Base-by-base conservation (phyloP, 2,888 invertebrate genomes). In the Synergus umbraculus region DNA sequence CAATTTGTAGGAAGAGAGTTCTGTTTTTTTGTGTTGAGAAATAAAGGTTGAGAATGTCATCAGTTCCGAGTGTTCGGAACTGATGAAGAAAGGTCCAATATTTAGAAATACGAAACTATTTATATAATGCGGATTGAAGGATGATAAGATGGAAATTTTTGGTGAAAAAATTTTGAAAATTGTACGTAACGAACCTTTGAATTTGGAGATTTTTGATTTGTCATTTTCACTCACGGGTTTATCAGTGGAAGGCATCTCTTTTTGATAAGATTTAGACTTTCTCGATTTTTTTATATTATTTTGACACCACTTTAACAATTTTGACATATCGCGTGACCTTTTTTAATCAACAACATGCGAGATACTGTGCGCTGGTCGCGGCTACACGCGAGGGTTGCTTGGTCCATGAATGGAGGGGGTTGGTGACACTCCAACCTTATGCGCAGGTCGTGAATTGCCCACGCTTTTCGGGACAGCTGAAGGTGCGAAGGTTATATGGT, bases 301-400 rank as follows among this genome's bases (percentile, higher is more conserved):
- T 15, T 29, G 37, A 73, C 49, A 73, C 37, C 41, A 73, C 54
- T 73, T 73, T 9, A 10, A 37, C 54, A 73, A 37, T n/a, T 73
- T 73, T 15, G 73, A 49, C 54, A 73, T 73, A 13, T 54, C 73
- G 73, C 54, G 54, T 73, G 73, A 73, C 29, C 73, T 18, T 73
- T 73, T 73, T 54, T 81, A 81, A 81, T 77, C 84, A 84, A 86
- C 85, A 87, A 86, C 87, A 85, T 84, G 85, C 83, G 83, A 80
- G 84, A 85, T 83, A 88, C 87, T 86, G 89, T 87, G 86, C 82
- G 84, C 81, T 82, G 82, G 77, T 83, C 82, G 83, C 84, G 82
- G 81, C 85, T 85, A 84, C 88, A 86, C 86, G 86, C 84, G 85
- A 83, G 87, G 89, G 88, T 87, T 90, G 87, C 86, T 87, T 84